Conservation (phyloP, 2,888 invertebrate genomes). For the Pristionchus entomophagus region DNA sequence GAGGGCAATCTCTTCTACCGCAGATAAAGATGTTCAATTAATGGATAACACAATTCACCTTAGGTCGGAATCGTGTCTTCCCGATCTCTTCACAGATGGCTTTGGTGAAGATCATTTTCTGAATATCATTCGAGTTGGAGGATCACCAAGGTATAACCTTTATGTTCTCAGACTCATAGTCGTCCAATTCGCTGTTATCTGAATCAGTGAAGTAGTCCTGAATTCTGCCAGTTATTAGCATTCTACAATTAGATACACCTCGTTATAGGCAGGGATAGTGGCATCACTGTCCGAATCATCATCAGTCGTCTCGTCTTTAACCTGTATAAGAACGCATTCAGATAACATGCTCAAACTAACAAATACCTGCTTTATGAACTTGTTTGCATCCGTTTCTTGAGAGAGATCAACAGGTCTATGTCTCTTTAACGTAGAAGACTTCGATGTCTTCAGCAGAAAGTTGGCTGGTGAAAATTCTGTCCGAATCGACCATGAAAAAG, state of each 20-base stretch:
- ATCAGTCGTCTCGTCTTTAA: neutral
- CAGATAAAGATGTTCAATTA: neutral
- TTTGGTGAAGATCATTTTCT: constrained; percentile 40
- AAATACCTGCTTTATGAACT: neutral
- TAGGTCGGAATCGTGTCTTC: constrained; percentile 18
- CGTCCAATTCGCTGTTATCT: constrained; percentile 34
- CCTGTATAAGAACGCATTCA: neutral
- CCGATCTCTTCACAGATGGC: constrained; percentile 25
- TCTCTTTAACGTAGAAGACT: neutral
- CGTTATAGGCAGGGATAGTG: neutral
- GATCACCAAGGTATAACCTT: constrained; percentile 6
- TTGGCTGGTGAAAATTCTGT: neutral
- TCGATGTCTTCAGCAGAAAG: neutral
- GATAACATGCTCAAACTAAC: neutral
- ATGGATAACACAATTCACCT: neutral
- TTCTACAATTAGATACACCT: too few relatives aligned
- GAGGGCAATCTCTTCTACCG: too few relatives aligned
- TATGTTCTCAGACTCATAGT: constrained; percentile 38
- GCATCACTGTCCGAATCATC: constrained; percentile 29
- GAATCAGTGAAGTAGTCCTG: neutral
- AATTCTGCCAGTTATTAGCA: too few relatives aligned
- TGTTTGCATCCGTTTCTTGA: constrained; percentile 14
- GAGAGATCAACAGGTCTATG: neutral
- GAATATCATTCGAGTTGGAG: neutral
- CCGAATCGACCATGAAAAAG: neutral